phyloP scores from a whole-genome alignment of 1,140 invertebrate genomes.

The Drosophila tani region DNA sequence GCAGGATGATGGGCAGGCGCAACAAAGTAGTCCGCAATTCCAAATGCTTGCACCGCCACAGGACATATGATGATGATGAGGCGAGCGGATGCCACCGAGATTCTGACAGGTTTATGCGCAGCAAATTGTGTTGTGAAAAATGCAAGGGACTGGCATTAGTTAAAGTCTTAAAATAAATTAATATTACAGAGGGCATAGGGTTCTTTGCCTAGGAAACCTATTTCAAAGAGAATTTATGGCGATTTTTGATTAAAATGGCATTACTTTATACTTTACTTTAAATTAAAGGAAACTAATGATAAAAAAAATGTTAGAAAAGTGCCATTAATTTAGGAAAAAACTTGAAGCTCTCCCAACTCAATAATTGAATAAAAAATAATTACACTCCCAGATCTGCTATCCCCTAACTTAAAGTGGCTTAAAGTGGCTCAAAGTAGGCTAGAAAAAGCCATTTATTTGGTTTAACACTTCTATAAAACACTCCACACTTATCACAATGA shows the following conservation, averaged over 20 bases:
- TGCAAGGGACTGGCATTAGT: background rate
- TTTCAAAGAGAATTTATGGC: too few relatives aligned
- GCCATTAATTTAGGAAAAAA: background rate
- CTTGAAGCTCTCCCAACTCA: background rate
- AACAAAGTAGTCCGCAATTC: slow-evolving; percentile 50
- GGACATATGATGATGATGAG: slow-evolving; percentile 47
- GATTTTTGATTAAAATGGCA: too few relatives aligned
- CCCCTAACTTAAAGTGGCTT: background rate
- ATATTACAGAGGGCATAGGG: too few relatives aligned
- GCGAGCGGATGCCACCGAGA: slow-evolving; percentile 28
- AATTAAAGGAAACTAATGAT: too few relatives aligned
- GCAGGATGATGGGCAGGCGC: slow-evolving; percentile 65
- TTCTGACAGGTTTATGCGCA: slow-evolving; percentile 72
- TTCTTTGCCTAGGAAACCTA: too few relatives aligned
- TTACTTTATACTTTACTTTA: too few relatives aligned
- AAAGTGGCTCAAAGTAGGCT: background rate
- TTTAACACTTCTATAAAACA: slow-evolving; percentile 1
- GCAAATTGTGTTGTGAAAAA: slow-evolving; percentile 7
- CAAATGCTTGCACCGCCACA: slow-evolving; percentile 27
- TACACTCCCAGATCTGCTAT: background rate
- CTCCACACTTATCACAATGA: slow-evolving; percentile 1
- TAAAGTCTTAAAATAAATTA: too few relatives aligned
- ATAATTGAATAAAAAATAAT: background rate
- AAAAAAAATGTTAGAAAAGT: too few relatives aligned
- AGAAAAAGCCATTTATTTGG: slow-evolving; percentile 2